Evolutionary conservation across 1,140 invertebrate species (phyloP).

Genomic region (Adoxophyes honmai): DNA sequence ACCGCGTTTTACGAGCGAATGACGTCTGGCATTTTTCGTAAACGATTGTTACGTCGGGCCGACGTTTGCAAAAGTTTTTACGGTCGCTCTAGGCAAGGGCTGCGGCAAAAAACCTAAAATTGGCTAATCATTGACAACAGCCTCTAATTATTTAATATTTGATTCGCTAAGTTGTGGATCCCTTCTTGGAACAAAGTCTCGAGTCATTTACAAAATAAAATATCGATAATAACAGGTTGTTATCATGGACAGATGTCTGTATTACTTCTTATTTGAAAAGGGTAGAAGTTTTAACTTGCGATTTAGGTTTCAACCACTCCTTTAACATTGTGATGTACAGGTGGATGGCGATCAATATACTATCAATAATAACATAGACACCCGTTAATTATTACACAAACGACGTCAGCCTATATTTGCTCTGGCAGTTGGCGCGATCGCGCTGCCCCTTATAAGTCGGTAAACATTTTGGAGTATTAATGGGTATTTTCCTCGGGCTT

Average conservation of each 20-base stretch:
- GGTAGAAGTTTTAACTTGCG: not conserved
- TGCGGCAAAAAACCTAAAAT: too few relatives aligned
- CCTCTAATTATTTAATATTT: not conserved
- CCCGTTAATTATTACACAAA: not conserved
- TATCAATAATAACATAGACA: too few relatives aligned
- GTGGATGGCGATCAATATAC: too few relatives aligned
- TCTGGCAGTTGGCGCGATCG: not conserved
- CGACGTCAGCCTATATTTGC: not conserved
- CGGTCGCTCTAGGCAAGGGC: too few relatives aligned
- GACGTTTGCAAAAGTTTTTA: conserved; percentile 19
- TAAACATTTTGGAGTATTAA: conserved; percentile 20
- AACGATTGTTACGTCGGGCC: too few relatives aligned
- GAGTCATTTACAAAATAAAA: too few relatives aligned
- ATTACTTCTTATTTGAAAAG: not conserved
- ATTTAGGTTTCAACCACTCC: not conserved
- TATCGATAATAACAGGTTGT: too few relatives aligned
- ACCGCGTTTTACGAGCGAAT: too few relatives aligned
- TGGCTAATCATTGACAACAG: too few relatives aligned
- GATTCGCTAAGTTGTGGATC: not conserved
- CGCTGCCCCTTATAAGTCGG: not conserved
- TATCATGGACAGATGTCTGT: too few relatives aligned
- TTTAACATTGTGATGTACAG: not conserved
- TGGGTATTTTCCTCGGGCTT: conserved; percentile 28
- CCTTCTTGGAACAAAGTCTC: too few relatives aligned
- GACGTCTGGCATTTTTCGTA: too few relatives aligned